These are phyloP conservation scores for Melitaea athalia DNA, from an alignment of 2,888 invertebrate genomes.

Conservation along the genomic window DNA sequence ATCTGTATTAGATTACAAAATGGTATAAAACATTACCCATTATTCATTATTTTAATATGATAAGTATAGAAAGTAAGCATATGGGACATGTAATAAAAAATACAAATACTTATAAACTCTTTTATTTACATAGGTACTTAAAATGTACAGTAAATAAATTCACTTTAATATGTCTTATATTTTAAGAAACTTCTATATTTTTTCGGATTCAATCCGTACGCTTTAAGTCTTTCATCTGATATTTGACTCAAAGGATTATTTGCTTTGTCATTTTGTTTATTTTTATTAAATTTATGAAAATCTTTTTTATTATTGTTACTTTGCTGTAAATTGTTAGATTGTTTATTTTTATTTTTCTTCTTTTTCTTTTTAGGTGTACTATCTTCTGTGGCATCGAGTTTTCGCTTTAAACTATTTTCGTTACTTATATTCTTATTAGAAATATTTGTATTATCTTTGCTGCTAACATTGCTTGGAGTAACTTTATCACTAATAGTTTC, in stretches of 20 bases:
- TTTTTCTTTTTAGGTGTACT: slow-evolving; percentile 47
- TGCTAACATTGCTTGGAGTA: slow-evolving; percentile 44
- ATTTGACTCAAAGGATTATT: slow-evolving; percentile 69
- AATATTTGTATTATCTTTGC: background rate
- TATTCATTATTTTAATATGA: too few species aligned
- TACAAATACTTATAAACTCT: background rate
- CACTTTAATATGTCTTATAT: slow-evolving; percentile 80
- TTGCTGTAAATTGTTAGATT: slow-evolving; percentile 31
- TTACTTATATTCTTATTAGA: slow-evolving; percentile 16
- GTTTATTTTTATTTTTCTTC: slow-evolving; percentile 41
- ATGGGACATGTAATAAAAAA: background rate
- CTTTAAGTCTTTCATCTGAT: slow-evolving; percentile 91
- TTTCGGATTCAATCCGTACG: slow-evolving; percentile 96
- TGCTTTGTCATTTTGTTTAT: slow-evolving; percentile 46
- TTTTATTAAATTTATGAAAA: slow-evolving; percentile 51
- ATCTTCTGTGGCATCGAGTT: slow-evolving; percentile 6
- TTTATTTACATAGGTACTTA: slow-evolving; percentile 3
- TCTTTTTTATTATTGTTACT: slow-evolving; percentile 42
- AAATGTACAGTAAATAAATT: background rate
- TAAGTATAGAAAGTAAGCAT: background rate
- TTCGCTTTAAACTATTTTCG: slow-evolving; percentile 36
- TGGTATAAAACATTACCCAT: too few species aligned
- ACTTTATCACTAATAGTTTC: slow-evolving; percentile 48
- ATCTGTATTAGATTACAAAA: too few species aligned
- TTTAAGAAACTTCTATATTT: slow-evolving; percentile 91